Evolutionary conservation across 1,140 invertebrate genomes (phyloP).

Genomic region (Trialeurodes vaporariorum): DNA sequence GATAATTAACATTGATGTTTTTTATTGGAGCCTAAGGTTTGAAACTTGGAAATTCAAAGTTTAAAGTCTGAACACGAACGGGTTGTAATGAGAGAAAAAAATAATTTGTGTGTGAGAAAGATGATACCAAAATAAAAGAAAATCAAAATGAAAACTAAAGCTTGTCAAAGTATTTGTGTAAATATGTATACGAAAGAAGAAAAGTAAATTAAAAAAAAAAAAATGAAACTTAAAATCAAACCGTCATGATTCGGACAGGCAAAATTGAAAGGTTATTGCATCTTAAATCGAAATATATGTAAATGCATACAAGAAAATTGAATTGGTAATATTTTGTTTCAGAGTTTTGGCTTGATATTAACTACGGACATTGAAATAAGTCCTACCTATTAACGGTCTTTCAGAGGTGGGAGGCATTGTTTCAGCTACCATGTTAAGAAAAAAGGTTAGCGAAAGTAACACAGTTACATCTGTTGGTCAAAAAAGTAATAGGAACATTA

Average conservation of each 20-base stretch:
- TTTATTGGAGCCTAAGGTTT: too few relatives aligned
- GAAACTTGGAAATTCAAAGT: too few relatives aligned
- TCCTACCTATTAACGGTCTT: constrained; percentile 50
- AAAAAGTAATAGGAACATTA: constrained; percentile 14
- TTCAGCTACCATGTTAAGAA: constrained; percentile 53
- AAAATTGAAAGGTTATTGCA: not conserved
- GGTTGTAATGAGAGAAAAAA: too few relatives aligned
- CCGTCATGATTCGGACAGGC: not conserved
- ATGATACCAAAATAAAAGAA: too few relatives aligned
- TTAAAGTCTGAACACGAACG: too few relatives aligned
- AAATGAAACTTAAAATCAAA: not conserved
- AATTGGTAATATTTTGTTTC: not conserved
- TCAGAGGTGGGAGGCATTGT: constrained; percentile 53
- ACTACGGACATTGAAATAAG: constrained; percentile 8
- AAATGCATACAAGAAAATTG: not conserved
- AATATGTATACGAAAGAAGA: not conserved
- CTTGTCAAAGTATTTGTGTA: not conserved
- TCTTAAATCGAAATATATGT: not conserved
- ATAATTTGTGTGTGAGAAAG: too few relatives aligned
- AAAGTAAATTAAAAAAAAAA: not conserved
- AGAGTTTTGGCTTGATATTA: not conserved
- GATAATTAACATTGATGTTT: too few relatives aligned
- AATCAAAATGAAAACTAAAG: not conserved
- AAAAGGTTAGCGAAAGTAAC: constrained; percentile 57
- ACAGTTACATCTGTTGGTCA: constrained; percentile 49